phyloP scores from a whole-genome alignment of 35 echinoderm and acorn worm species.

The Amphiura filiformis region DNA sequence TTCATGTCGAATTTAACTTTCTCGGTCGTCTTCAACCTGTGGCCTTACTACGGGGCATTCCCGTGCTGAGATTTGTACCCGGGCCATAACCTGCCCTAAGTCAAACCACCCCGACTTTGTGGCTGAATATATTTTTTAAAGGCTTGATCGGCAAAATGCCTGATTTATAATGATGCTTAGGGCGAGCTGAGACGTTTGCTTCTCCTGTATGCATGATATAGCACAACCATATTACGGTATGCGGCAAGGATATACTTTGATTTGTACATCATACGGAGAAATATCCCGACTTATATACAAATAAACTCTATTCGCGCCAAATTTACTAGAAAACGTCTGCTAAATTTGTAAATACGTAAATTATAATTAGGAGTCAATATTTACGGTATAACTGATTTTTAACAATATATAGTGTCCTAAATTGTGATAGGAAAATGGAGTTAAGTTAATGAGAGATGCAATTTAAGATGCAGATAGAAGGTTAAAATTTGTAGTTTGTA shows the following conservation, averaged over 20 bases:
- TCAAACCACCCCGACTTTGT: not conserved
- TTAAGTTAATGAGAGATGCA: too few species aligned
- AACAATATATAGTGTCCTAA: too few species aligned
- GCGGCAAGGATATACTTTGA: not conserved
- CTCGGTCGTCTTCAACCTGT: not conserved
- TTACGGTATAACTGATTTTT: too few species aligned
- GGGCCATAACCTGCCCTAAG: not conserved
- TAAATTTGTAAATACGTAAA: too few species aligned
- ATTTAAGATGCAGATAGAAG: not conserved
- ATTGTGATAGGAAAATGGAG: too few species aligned
- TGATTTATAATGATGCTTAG: not conserved
- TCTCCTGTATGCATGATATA: not conserved
- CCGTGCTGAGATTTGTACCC: not conserved
- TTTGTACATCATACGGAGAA: too few species aligned
- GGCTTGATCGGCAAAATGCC: not conserved
- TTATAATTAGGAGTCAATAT: too few species aligned
- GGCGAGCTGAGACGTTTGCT: not conserved
- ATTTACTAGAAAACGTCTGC: too few species aligned
- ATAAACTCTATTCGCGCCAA: too few species aligned
- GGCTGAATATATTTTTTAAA: not conserved
- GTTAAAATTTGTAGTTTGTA: conserved; percentile 6
- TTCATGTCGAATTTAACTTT: conserved; percentile 5
- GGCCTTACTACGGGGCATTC: not conserved
- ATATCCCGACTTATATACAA: too few species aligned
- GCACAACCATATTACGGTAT: not conserved